Conservation (phyloP, 2,888 invertebrate species). For the Eristalis tenax region DNA sequence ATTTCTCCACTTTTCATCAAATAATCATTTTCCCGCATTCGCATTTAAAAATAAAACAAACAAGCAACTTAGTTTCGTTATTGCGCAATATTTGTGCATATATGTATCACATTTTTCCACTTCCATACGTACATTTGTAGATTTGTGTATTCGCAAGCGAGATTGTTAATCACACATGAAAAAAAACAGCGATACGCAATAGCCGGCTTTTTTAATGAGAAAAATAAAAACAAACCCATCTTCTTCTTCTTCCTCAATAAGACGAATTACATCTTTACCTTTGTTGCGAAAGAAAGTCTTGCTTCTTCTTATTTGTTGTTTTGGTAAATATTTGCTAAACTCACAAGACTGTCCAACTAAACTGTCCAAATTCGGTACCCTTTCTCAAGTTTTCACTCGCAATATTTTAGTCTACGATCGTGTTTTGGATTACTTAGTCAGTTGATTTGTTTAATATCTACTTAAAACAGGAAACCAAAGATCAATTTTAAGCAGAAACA, state of each 20-base stretch:
- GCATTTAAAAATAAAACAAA: neutral
- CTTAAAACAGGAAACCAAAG: neutral
- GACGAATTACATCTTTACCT: conserved; percentile 19
- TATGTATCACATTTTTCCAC: neutral
- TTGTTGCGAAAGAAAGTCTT: neutral
- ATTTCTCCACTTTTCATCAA: neutral
- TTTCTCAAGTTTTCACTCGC: neutral
- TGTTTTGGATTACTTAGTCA: neutral
- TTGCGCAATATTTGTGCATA: conserved; percentile 21
- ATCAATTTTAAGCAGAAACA: neutral
- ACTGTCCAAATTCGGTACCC: neutral
- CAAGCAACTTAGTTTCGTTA: neutral
- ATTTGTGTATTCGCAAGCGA: neutral
- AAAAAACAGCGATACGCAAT: neutral
- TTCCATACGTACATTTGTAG: neutral
- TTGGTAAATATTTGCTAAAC: conserved; percentile 12
- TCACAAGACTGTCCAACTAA: neutral
- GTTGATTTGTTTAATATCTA: neutral
- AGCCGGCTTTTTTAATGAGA: conserved; percentile 26
- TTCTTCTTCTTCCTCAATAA: conserved; percentile 38
- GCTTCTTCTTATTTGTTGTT: conserved; percentile 48
- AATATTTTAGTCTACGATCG: neutral
- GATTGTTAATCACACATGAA: neutral
- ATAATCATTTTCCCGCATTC: neutral
- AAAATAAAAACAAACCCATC: conserved; percentile 46